phyloP scores from a whole-genome alignment of 2,797 vertebrate genomes.

The Forpus xanthops region DNA sequence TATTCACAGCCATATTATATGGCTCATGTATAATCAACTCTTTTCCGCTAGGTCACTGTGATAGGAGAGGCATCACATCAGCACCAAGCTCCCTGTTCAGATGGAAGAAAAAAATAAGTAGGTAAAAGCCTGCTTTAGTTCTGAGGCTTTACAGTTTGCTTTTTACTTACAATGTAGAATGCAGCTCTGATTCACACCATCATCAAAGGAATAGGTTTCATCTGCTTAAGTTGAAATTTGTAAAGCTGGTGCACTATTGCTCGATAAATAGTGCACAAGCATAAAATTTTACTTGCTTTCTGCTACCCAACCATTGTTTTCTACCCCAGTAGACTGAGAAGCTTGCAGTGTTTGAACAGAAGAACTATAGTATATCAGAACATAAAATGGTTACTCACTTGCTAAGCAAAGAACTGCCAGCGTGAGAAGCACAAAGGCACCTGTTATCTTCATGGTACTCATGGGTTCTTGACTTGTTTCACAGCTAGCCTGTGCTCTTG shows the following conservation, averaged over 20 bases:
- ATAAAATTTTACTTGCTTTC: neutral
- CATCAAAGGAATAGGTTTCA: neutral
- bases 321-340: neutral
- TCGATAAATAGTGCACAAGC: neutral
- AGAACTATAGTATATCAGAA: neutral
- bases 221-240: neutral
- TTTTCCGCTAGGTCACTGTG: neutral
- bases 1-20: neutral
- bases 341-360: neutral
- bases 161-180: neutral
- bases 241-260: neutral
- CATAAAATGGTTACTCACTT: neutral
- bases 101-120: neutral
- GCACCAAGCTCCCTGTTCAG: neutral
- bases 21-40: neutral
- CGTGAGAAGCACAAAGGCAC: neutral
- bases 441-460: constrained; percentile 24
- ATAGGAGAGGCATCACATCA: neutral
- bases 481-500: neutral
- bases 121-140: neutral
- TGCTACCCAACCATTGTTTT: neutral
- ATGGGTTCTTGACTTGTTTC: neutral
- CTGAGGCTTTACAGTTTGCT: neutral
- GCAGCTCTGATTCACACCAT: neutral
- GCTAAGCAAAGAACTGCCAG: constrained; percentile 27